These are phyloP conservation scores for Drosophila melanosoma DNA, from an alignment of 2,888 invertebrate genomes.

Conservation along the genomic window DNA sequence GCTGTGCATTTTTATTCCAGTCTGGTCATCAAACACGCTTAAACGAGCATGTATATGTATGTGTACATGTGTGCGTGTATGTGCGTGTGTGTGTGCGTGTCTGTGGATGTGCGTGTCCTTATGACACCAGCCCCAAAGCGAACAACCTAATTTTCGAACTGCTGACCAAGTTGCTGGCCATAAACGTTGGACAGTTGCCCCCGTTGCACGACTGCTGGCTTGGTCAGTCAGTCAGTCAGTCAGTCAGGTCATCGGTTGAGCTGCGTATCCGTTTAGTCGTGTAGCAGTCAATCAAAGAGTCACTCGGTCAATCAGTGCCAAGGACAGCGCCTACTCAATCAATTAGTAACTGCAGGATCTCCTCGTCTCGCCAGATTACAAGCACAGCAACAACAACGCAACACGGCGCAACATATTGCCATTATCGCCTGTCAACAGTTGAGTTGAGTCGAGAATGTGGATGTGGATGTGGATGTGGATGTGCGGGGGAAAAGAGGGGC, in stretches of 20 bases:
- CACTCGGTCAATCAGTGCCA: constrained; percentile 56
- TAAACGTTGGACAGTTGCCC: constrained; percentile 5
- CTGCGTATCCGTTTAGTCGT: constrained; percentile 17
- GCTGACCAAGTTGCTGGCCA: not conserved
- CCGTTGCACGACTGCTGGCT: constrained; percentile 1
- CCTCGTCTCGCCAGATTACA: not conserved
- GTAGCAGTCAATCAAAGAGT: constrained; percentile 41
- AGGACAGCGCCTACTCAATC: constrained; percentile 62
- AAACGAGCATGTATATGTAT: constrained; percentile 7
- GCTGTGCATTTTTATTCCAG: constrained; percentile 27
- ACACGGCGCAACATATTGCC: constrained; percentile 42
- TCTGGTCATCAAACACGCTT: constrained; percentile 40
- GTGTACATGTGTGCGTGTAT: not conserved
- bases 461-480: not conserved
- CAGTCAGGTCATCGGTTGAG: constrained; percentile 8
- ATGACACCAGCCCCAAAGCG: constrained; percentile 5
- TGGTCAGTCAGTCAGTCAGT: constrained; percentile 6
- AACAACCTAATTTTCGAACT: constrained; percentile 18
- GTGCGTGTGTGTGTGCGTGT: constrained; percentile 8
- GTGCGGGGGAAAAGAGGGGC: not conserved
- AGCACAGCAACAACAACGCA: too few relatives aligned
- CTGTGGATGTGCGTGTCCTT: constrained; percentile 5
- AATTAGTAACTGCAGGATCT: constrained; percentile 48
- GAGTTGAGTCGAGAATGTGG: not conserved
- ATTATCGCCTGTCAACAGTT: constrained; percentile 42